Evolutionary conservation across 2,888 invertebrate species (phyloP), one percentile per base, ranked within the genome.

Genomic region (Cryptophagus acutangulus): DNA sequence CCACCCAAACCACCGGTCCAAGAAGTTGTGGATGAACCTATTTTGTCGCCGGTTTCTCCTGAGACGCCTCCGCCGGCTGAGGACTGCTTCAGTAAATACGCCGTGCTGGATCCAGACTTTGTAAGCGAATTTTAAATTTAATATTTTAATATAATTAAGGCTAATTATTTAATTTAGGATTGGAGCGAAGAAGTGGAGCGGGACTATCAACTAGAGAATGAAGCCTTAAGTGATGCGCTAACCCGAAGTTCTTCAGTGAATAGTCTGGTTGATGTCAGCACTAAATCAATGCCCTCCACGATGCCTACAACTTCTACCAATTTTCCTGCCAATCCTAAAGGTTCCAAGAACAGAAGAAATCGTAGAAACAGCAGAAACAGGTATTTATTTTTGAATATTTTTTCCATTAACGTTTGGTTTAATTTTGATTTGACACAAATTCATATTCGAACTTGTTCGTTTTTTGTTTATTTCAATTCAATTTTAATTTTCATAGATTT

Each of bases 161-260:
- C 8, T 17, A n/a, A 13, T 15, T 35, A 36, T 47, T 33, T 55
- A 59, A n/a, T n/a, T 39, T 46, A 76, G 73, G 76, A 78, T 62
- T 79, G 79, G 79, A 75, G 74, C 47, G 78, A 78, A 61, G 79
- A 78, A 61, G 77, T 78, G 12, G 78, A 79, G 59, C 55, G 73
- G 40, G 69, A 67, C 48, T 73, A 72, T 45, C 67, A 66, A 43
- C 55, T 71, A 36, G 72, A 74, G 52, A 69, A 69, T 15, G 74
- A 74, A 60, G 67, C 67, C 46, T 52, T 66, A 10, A 70, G 70
- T 49, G 71, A 71, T 51, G 63, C 64, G n/a, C 48, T 72, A 47
- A 75, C 75, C 15, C 70, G 75, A 41, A 76, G 75, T 54, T 76
- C 76, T 2, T 77, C 76, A 4, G 65, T 74, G 29, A 58, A 71